Evolutionary conservation across 2,797 vertebrate genomes (phyloP), one percentile per base, ranked within the genome.

Genomic region (Anabacerthia variegaticeps): DNA sequence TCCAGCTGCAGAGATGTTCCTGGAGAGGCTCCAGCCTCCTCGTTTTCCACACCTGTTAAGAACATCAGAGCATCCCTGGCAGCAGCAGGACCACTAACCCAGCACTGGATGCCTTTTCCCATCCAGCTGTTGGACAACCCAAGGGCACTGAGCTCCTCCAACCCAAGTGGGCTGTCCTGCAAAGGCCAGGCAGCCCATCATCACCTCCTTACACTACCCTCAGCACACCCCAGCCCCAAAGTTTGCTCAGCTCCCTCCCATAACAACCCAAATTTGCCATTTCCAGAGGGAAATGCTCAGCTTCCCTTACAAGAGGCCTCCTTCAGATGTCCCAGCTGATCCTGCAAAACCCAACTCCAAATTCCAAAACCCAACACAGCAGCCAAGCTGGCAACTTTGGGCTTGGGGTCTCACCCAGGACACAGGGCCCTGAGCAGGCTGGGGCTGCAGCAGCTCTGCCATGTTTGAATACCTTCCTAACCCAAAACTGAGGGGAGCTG

Each of bases 1-100:
- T 62, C 27, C 59, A 62, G 49, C 3, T 34, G 44, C 21, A 11
- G 56, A 51, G 69, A 49, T n/a, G 46, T 32, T 34, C 27, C 59
- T 19, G 51, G 30, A 20, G 43, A 58, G 18, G 72, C 28, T 30
- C 5, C 1, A 76, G 20, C 34, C 49, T 22, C 36, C 67, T 58
- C 3, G 1, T 11, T 7, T 51, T 9, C 34, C 32, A 18, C 0
- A 0, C 12, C 20, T 24, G 5, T 21, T 11, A 7, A 24, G 26
- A 59, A 41, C 20, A 39, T 9, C 9, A 11, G 23, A 20, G 41
- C 28, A 16, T 14, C 62, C 18, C 14, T 1, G 4, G 41, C 5
- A 16, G 81, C 76, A 72, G 80, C n/a, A 32, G 43, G 30, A 76
- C 14, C 58, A 8, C 49, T 27, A 24, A 55, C 11, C 9, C 78